Evolutionary conservation across 2,888 invertebrate species (phyloP).

Genomic region (Dryomyza anilis): DNA sequence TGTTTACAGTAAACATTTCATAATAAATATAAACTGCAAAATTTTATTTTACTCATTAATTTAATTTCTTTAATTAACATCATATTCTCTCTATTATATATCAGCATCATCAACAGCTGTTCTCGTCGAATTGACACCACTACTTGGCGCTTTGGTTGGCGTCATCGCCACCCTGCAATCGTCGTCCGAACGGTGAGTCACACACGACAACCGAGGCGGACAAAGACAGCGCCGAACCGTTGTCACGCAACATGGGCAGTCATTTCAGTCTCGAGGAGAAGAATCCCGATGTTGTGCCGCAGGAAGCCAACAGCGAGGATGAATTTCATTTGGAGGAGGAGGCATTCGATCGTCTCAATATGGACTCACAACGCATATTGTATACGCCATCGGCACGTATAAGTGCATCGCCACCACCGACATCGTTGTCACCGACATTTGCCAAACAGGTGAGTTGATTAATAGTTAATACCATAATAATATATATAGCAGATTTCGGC

Average conservation of each 20-base stretch:
- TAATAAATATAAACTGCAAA: too few species aligned
- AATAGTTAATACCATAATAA: too few species aligned
- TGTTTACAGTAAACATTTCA: too few species aligned
- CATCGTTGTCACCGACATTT: constrained; percentile 55
- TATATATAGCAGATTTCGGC: too few species aligned
- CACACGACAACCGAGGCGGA: too few species aligned
- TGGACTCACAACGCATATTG: constrained; percentile 57
- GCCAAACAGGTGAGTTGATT: constrained; percentile 58
- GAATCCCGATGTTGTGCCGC: constrained; percentile 61
- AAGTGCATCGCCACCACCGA: constrained; percentile 41
- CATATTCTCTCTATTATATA: constrained; percentile 34
- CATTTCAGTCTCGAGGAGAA: constrained; percentile 61
- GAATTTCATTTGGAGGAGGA: constrained; percentile 60
- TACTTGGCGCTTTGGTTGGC: constrained; percentile 78
- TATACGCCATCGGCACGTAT: constrained; percentile 54
- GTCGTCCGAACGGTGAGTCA: too few species aligned
- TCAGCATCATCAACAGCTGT: constrained; percentile 66
- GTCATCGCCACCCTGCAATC: too few species aligned
- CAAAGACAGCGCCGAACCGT: constrained; percentile 60
- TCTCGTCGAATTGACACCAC: constrained; percentile 81
- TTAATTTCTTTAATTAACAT: too few species aligned
- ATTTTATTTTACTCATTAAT: too few species aligned
- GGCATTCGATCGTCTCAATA: constrained; percentile 60
- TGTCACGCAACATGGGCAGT: constrained; percentile 60
- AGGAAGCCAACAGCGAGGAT: constrained; percentile 61